These are phyloP conservation scores for Esox lucius DNA, from an alignment of 2,797 vertebrate species.

Conservation along the genomic window DNA sequence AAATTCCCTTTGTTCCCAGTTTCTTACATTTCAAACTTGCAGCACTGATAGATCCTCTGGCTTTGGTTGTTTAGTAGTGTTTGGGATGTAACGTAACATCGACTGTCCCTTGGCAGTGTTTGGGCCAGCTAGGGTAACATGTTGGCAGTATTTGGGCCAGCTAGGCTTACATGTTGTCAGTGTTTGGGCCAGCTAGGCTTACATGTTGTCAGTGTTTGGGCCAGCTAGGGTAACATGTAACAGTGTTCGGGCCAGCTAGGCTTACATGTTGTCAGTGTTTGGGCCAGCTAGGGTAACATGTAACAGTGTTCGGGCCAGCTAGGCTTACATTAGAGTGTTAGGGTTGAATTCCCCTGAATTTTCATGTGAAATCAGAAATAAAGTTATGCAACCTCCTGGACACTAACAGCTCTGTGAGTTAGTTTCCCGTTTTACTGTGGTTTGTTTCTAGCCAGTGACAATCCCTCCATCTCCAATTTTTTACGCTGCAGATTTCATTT, in stretches of 20 bases:
- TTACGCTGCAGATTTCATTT: slow-evolving; percentile 64
- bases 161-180: too few relatives aligned
- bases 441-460: slow-evolving; percentile 3
- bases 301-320: too few relatives aligned
- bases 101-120: too few relatives aligned
- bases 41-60: background rate
- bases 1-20: background rate
- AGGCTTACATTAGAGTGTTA: too few relatives aligned
- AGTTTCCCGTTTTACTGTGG: slow-evolving; percentile 52
- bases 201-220: background rate
- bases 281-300: too few relatives aligned
- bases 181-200: too few relatives aligned
- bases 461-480: slow-evolving; percentile 39
- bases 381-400: slow-evolving; percentile 49
- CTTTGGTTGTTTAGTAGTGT: background rate
- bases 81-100: background rate
- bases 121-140: too few relatives aligned
- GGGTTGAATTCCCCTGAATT: slow-evolving; percentile 23
- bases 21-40: background rate
- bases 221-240: too few relatives aligned
- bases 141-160: too few relatives aligned
- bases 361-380: slow-evolving; percentile 22
- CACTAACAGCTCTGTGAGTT: slow-evolving; percentile 37
- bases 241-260: too few relatives aligned
- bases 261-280: background rate